Percentiles rank a stretch among this genome's conserved stretches.
Conservation (phyloP, 1,140 invertebrate species). For the Propsilocerus akamusi region DNA sequence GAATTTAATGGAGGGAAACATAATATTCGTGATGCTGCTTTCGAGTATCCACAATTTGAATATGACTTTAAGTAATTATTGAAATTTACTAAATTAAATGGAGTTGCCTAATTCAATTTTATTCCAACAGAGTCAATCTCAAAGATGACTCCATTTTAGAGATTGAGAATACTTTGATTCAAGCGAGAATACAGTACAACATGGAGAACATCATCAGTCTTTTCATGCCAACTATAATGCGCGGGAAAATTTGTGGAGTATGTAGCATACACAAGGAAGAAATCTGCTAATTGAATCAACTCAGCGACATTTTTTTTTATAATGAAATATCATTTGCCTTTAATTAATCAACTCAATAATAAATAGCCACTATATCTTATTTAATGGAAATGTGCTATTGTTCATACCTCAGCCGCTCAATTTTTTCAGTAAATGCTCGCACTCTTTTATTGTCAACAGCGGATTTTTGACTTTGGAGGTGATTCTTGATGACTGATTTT, state of each 20-base stretch:
- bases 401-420: too few species aligned
- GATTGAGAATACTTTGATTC: background rate
- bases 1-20: background rate
- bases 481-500: background rate
- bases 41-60: background rate
- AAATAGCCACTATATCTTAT: too few species aligned
- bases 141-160: background rate
- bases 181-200: background rate
- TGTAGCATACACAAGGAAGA: background rate
- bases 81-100: background rate
- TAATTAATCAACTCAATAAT: too few species aligned
- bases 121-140: background rate
- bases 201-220: background rate
- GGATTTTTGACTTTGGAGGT: too few species aligned
- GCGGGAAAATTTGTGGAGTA: background rate
- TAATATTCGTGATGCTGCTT: background rate
- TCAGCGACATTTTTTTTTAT: too few species aligned
- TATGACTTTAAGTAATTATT: background rate
- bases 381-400: too few species aligned
- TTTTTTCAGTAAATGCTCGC: too few species aligned
- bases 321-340: too few species aligned
- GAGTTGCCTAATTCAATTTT: background rate
- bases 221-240: background rate
- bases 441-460: too few species aligned
- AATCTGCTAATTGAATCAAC: background rate